These are phyloP conservation scores for Dicycla oo DNA, from an alignment of 2,888 invertebrate species.

Conservation along the genomic window DNA sequence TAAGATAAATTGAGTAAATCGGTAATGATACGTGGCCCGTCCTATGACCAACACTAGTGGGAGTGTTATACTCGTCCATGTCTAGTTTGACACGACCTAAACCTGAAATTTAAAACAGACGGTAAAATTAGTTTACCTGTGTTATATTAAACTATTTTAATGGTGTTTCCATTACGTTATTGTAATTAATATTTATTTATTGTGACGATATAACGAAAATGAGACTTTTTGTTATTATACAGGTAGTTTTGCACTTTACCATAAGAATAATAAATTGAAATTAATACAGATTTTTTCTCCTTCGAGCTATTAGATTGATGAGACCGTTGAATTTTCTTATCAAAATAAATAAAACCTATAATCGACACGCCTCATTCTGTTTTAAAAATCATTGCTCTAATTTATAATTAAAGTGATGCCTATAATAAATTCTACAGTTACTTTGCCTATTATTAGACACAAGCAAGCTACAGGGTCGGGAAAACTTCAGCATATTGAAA, in stretches of 20 bases:
- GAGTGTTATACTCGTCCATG: rapidly evolving
- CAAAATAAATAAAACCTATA: background rate
- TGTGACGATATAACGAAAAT: background rate
- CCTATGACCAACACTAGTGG: too few species aligned
- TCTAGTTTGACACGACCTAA: background rate
- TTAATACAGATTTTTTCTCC: background rate
- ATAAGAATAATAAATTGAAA: background rate
- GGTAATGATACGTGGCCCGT: background rate
- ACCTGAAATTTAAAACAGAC: constrained; percentile 26
- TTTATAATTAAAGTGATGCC: background rate
- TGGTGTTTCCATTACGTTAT: background rate
- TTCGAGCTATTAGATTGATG: background rate
- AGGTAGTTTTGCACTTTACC: background rate
- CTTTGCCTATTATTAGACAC: background rate
- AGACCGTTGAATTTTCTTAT: background rate
- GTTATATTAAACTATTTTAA: background rate
- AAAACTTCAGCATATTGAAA: background rate
- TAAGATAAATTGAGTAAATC: constrained; percentile 31
- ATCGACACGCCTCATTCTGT: background rate
- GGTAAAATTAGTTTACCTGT: background rate
- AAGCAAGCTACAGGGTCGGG: background rate
- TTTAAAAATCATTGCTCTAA: background rate
- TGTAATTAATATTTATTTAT: background rate
- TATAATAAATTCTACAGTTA: background rate
- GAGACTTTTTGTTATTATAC: background rate